Conservation (phyloP, 2,888 invertebrate genomes). For the Megastigmus dorsalis region DNA sequence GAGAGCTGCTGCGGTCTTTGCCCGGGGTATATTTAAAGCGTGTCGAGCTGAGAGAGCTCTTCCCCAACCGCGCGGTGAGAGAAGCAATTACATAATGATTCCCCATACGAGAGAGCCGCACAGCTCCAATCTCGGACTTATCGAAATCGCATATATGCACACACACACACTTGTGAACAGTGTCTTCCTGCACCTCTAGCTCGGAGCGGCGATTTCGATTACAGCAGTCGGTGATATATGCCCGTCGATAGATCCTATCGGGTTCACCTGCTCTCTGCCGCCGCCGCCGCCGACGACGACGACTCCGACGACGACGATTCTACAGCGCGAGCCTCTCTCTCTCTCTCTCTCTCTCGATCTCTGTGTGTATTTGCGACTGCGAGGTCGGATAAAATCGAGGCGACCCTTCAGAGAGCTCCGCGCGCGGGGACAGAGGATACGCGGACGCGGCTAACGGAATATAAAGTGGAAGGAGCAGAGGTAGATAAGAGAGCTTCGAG, state of each 20-base stretch:
- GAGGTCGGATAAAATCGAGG: conserved; percentile 59
- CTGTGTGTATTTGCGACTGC: no score
- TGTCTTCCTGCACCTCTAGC: no score
- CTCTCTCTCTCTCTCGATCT: no score
- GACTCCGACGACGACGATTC: conserved; percentile 18
- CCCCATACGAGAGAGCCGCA: no score
- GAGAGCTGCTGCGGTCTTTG: no score
- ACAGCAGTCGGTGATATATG: conserved; percentile 49
- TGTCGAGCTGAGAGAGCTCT: neutral
- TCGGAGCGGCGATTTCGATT: conserved; percentile 17
- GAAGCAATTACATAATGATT: conserved; percentile 22
- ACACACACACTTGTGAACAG: no score
- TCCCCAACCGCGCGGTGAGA: neutral
- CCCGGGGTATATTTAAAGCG: conserved; percentile 10
- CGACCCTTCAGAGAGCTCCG: conserved; percentile 16
- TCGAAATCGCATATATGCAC: neutral
- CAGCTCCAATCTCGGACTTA: neutral
- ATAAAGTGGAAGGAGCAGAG: neutral
- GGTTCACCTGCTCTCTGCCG: conserved; percentile 52
- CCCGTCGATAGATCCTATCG: conserved; percentile 56
- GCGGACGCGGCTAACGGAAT: conserved; percentile 4
- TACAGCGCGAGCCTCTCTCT: neutral
- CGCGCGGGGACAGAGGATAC: neutral
- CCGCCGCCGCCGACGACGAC: conserved; percentile 35
- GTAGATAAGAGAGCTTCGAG: neutral